A percentile compares a stretch with the other conserved stretches of the same genome.
Conservation (phyloP, 1,140 invertebrate species). For the Capitella teleta region DNA sequence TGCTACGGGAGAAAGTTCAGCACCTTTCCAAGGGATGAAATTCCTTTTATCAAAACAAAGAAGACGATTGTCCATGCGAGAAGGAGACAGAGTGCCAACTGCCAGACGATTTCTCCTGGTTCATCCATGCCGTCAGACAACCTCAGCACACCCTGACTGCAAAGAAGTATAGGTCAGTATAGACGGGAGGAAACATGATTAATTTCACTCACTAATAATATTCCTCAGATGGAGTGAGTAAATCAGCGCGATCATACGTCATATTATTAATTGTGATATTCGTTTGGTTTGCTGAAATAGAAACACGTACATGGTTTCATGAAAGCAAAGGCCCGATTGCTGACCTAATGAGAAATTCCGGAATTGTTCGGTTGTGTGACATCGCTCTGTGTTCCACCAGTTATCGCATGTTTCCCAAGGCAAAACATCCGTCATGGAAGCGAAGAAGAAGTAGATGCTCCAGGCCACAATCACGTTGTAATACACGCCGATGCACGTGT, state of each 20-base stretch:
- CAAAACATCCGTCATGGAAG: slow-evolving; percentile 30
- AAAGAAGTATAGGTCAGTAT: too few species aligned
- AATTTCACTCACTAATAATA: too few species aligned
- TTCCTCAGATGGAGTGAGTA: too few species aligned
- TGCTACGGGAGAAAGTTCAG: background rate
- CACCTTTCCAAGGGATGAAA: slow-evolving; percentile 41
- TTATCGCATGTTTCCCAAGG: slow-evolving; percentile 34
- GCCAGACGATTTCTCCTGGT: slow-evolving; percentile 55
- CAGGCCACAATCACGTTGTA: slow-evolving; percentile 44
- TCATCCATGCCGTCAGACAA: slow-evolving; percentile 59
- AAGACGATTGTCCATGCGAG: slow-evolving; percentile 37
- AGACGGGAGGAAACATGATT: too few species aligned
- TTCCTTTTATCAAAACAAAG: slow-evolving; percentile 28
- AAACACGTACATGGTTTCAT: too few species aligned
- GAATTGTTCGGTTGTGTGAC: slow-evolving; percentile 35
- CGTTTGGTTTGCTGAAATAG: too few species aligned
- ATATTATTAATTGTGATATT: too few species aligned
- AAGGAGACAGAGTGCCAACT: slow-evolving; percentile 42
- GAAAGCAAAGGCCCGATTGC: too few species aligned
- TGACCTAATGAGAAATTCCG: too few species aligned
- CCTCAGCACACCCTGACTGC: slow-evolving; percentile 13
- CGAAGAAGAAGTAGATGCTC: slow-evolving; percentile 36
- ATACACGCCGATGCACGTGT: slow-evolving; percentile 27
- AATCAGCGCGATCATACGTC: too few species aligned
- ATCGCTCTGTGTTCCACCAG: slow-evolving; percentile 45